These are phyloP conservation scores for Sakesphorus luctuosus DNA, from an alignment of 2,113 vertebrate species.

Conservation along the genomic window DNA sequence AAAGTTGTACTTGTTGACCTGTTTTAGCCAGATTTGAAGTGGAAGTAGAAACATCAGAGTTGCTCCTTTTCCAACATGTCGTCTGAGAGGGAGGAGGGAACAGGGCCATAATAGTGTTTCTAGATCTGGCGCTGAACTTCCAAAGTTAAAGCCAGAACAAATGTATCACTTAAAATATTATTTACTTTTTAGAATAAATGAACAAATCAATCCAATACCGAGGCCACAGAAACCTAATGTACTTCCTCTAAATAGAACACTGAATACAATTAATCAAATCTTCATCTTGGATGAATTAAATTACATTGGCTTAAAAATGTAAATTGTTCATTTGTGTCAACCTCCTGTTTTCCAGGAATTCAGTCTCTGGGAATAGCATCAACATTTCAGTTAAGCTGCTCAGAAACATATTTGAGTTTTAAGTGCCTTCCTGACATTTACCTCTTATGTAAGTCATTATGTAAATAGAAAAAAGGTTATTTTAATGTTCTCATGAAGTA, in stretches of 20 bases:
- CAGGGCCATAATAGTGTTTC: neutral
- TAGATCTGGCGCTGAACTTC: neutral
- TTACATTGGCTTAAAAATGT: neutral
- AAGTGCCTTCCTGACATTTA: conserved; percentile 32
- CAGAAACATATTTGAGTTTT: conserved; percentile 12
- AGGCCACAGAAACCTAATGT: neutral
- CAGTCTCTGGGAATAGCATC: neutral
- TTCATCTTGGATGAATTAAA: neutral
- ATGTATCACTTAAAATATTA: neutral
- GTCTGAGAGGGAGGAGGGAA: neutral
- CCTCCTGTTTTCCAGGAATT: conserved; percentile 27
- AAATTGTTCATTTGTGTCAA: conserved; percentile 26
- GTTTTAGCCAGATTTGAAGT: neutral
- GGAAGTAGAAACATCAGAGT: neutral
- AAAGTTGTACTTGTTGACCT: neutral
- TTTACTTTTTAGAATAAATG: neutral
- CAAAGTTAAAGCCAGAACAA: neutral
- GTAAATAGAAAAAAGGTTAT: neutral
- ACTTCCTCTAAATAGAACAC: neutral
- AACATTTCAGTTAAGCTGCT: conserved; percentile 16
- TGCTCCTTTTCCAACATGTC: neutral
- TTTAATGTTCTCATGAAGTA: neutral
- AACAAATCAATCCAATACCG: neutral
- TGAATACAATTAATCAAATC: conserved; percentile 22
- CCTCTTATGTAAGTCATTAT: conserved; percentile 6